Evolutionary conservation across 2,113 vertebrate species (phyloP).

Genomic region (Phoenicopterus ruber): DNA sequence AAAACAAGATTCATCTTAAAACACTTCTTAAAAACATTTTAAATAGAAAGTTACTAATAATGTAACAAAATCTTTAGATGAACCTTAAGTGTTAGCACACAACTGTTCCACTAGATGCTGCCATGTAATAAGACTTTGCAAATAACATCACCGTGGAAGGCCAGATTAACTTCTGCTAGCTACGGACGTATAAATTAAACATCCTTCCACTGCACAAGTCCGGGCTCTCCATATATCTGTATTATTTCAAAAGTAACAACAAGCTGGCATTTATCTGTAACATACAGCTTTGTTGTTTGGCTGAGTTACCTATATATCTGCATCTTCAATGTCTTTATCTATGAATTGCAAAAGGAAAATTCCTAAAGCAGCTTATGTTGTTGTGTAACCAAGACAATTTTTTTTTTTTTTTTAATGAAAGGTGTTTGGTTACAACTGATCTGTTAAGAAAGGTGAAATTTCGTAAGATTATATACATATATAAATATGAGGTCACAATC

Average conservation of each 20-base stretch:
- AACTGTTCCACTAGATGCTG: slow-evolving; percentile 62
- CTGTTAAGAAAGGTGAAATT: background rate
- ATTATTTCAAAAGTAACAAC: background rate
- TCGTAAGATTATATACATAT: background rate
- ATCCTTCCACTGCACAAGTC: background rate
- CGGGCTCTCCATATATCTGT: background rate
- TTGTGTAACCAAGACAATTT: background rate
- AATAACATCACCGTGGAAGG: background rate
- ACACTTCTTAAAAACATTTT: background rate
- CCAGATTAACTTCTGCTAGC: background rate
- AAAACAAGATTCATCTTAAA: background rate
- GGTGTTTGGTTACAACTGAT: background rate
- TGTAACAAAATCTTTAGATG: background rate
- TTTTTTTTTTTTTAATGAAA: background rate
- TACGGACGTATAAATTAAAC: background rate
- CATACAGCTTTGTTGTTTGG: background rate
- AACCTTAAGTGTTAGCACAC: background rate
- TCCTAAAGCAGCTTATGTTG: background rate
- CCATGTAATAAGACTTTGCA: background rate
- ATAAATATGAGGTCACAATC: background rate
- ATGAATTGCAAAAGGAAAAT: background rate
- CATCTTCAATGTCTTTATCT: background rate
- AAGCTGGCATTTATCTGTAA: background rate
- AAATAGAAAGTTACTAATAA: background rate
- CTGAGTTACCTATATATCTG: background rate